Evolutionary conservation across 2,113 vertebrate species (phyloP).

Genomic region (Macquaria australasica): DNA sequence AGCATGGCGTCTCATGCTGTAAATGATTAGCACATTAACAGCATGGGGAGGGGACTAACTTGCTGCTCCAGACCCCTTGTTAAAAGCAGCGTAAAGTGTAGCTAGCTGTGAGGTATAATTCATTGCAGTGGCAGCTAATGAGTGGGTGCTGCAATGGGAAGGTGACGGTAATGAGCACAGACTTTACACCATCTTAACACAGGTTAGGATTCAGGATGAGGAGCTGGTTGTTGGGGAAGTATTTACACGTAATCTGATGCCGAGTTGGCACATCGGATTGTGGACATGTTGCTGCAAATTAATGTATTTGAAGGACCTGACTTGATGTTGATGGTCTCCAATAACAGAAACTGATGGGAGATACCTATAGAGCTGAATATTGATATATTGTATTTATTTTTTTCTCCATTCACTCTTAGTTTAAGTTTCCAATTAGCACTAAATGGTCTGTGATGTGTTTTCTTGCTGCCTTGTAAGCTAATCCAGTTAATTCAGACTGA

Average conservation of each 20-base stretch:
- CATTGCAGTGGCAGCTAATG: slow-evolving; percentile 71
- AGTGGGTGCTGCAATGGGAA: slow-evolving; percentile 66
- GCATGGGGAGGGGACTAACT: slow-evolving; percentile 62
- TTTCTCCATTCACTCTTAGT: background rate
- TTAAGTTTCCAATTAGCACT: background rate
- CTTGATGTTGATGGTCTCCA: slow-evolving; percentile 13
- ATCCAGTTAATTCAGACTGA: background rate
- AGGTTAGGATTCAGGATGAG: slow-evolving; percentile 46
- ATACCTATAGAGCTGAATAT: background rate
- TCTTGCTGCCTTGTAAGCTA: background rate
- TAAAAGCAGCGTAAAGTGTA: slow-evolving; percentile 63
- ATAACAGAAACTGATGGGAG: slow-evolving; percentile 16
- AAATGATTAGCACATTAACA: slow-evolving; percentile 77
- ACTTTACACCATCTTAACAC: slow-evolving; percentile 58
- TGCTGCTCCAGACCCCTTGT: slow-evolving; percentile 72
- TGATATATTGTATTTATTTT: background rate
- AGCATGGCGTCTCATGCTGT: slow-evolving; percentile 34
- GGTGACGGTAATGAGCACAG: slow-evolving; percentile 68
- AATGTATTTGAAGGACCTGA: slow-evolving; percentile 14
- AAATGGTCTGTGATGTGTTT: background rate
- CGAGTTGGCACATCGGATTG: slow-evolving; percentile 25
- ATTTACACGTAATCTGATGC: slow-evolving; percentile 50
- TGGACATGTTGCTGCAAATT: slow-evolving; percentile 32
- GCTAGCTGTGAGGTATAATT: slow-evolving; percentile 75
- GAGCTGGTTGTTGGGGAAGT: slow-evolving; percentile 15